These are phyloP conservation scores for Acarapis woodi DNA, from an alignment of 1,140 invertebrate species.

Conservation along the genomic window DNA sequence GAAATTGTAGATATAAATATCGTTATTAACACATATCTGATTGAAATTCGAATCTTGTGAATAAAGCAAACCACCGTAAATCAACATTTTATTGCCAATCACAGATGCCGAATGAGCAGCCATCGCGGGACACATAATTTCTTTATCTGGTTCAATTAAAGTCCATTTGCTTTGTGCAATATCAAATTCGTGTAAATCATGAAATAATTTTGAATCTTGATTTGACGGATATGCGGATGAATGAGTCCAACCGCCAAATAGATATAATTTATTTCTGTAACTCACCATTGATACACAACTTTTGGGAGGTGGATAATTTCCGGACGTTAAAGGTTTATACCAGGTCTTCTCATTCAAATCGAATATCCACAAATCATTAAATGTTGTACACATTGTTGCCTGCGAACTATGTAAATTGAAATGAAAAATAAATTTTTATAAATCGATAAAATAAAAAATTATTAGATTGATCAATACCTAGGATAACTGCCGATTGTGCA, in stretches of 20 bases:
- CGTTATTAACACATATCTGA: too few relatives aligned
- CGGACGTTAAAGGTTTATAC: constrained; percentile 22
- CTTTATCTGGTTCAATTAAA: constrained; percentile 21
- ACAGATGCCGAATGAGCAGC: constrained; percentile 72
- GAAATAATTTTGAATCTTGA: constrained; percentile 29
- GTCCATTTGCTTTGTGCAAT: constrained; percentile 54
- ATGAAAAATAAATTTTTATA: too few relatives aligned
- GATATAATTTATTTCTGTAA: constrained; percentile 47
- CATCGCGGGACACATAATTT: constrained; percentile 30
- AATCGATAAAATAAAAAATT: too few relatives aligned
- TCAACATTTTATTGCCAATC: constrained; percentile 53
- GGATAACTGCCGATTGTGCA: constrained; percentile 28
- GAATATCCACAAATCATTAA: constrained; percentile 85
- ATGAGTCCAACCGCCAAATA: constrained; percentile 87
- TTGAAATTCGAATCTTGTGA: neutral
- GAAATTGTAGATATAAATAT: neutral
- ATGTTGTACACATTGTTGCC: constrained; percentile 62
- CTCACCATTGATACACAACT: constrained; percentile 66
- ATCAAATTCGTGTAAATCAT: constrained; percentile 71
- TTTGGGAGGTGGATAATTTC: constrained; percentile 80
- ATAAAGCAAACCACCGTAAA: constrained; percentile 33
- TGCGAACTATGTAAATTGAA: too few relatives aligned
- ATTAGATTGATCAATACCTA: too few relatives aligned
- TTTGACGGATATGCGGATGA: constrained; percentile 64
- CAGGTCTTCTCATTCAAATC: constrained; percentile 55